Evolutionary conservation across 2,113 vertebrate genomes (phyloP).

Genomic region (Passer domesticus): DNA sequence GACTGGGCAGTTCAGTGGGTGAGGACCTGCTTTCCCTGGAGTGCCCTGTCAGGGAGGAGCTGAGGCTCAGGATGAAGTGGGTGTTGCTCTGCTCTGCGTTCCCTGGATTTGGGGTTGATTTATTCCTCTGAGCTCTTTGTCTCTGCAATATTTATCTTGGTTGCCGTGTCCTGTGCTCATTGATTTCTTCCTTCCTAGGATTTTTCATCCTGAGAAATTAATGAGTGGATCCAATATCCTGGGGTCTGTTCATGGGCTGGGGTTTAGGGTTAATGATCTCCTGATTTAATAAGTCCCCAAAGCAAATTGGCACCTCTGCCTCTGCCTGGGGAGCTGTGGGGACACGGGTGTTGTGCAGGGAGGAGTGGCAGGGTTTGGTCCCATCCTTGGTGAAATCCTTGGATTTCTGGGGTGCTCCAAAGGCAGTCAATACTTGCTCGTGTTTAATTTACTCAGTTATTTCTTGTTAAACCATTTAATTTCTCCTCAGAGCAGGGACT

Average conservation of each 20-base stretch:
- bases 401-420: conserved; percentile 12
- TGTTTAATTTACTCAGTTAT: conserved; percentile 32
- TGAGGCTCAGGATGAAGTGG: background rate
- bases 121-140: background rate
- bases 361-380: background rate
- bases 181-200: background rate
- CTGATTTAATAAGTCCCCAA: background rate
- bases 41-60: background rate
- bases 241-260: background rate
- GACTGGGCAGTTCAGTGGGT: background rate
- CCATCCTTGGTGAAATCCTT: background rate
- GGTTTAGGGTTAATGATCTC: background rate
- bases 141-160: background rate
- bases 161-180: background rate
- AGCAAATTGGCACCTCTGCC: background rate
- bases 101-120: background rate
- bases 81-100: background rate
- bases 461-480: background rate
- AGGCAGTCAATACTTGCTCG: background rate
- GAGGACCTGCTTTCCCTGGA: background rate
- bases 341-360: background rate
- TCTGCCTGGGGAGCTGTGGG: background rate
- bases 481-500: background rate
- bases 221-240: background rate
- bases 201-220: background rate